phyloP scores from a whole-genome alignment of 2,888 invertebrate genomes.

The Acleris laterana region DNA sequence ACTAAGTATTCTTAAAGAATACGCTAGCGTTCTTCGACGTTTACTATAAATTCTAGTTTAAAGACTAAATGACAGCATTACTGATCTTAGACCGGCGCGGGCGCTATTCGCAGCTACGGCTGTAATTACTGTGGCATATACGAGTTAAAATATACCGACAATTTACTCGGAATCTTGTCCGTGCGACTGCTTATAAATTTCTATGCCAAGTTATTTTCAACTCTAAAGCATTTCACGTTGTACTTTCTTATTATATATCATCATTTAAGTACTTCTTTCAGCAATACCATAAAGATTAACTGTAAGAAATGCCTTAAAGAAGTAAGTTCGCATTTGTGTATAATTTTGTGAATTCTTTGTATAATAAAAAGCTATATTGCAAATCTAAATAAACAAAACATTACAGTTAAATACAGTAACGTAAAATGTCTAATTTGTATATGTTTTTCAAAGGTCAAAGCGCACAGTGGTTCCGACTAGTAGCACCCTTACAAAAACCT shows the following conservation, averaged over 20 bases:
- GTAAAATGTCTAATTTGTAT: conserved; percentile 26
- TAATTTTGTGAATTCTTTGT: no score
- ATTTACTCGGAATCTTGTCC: conserved; percentile 65
- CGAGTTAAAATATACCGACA: conserved; percentile 72
- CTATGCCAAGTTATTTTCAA: conserved; percentile 55
- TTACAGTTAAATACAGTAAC: conserved; percentile 4
- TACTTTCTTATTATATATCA: conserved; percentile 37
- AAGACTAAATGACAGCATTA: conserved; percentile 71
- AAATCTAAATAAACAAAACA: conserved; percentile 30
- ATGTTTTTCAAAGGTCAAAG: conserved; percentile 49
- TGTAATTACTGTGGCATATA: conserved; percentile 77
- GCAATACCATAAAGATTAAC: no score
- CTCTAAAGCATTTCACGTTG: conserved; percentile 48
- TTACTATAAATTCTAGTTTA: conserved; percentile 67
- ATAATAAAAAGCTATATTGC: no score
- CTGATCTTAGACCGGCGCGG: conserved; percentile 57
- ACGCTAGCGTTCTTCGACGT: conserved; percentile 58
- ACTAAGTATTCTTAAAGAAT: conserved; percentile 62
- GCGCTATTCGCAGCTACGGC: conserved; percentile 75
- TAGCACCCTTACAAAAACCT: conserved; percentile 56
- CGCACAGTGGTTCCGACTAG: conserved; percentile 47
- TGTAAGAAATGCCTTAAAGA: no score
- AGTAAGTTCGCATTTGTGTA: no score
- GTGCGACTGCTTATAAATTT: conserved; percentile 55
- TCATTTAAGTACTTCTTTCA: no score